phyloP scores from a whole-genome alignment of 2,113 vertebrate genomes.

The Menura novaehollandiae region DNA sequence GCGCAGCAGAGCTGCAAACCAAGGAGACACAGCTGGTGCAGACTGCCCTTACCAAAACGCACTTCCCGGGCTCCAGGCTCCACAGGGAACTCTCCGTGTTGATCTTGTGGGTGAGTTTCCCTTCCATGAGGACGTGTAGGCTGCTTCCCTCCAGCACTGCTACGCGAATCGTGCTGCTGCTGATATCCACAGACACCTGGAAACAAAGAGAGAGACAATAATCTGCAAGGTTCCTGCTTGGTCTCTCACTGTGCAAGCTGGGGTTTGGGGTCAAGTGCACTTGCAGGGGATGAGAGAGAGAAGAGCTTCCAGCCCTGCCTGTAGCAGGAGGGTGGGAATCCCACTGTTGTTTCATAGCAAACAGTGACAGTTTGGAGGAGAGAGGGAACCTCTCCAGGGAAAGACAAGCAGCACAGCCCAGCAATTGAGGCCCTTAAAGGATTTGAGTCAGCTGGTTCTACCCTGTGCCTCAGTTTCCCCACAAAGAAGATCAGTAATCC shows the following conservation, averaged over 20 bases:
- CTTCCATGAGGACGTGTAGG: slow-evolving; percentile 84
- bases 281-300: background rate
- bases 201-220: background rate
- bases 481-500: background rate
- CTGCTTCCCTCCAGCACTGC: slow-evolving; percentile 73
- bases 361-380: background rate
- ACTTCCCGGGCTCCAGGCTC: slow-evolving; percentile 92
- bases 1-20: background rate
- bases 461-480: background rate
- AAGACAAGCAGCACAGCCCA: background rate
- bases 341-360: background rate
- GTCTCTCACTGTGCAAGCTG: background rate
- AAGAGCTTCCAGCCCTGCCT: background rate
- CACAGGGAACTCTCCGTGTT: slow-evolving; percentile 92
- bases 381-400: background rate
- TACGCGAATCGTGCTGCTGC: slow-evolving; percentile 75
- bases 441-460: background rate
- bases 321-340: background rate
- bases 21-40: background rate
- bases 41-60: slow-evolving; percentile 79
- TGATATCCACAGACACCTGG: slow-evolving; percentile 86
- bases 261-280: background rate
- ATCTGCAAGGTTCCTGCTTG: background rate
- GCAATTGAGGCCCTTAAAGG: background rate
- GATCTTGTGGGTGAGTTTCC: slow-evolving; percentile 90